Evolutionary conservation across 2,113 vertebrate genomes (phyloP), one percentile per base, ranked within the genome.

Genomic region (Antechinus flavipes): DNA sequence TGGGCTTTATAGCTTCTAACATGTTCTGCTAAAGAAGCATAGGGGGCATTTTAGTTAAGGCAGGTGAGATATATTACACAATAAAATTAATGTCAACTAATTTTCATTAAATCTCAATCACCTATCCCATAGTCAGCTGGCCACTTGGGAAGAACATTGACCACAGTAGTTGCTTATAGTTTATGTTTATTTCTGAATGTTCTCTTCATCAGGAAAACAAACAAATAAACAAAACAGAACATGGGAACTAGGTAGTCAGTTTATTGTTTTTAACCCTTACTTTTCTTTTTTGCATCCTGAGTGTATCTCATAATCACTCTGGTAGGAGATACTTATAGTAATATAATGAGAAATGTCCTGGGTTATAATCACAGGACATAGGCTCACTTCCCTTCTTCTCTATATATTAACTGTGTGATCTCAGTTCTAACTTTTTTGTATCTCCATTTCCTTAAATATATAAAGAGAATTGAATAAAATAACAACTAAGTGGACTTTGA

Each of bases 61-160:
- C 47, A 25, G 76, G 14, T 89, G 54, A 95, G 42, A 58, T 42
- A 84, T 84, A 84, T 23, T 84, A 6, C 68, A 91, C 25, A 96
- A 52, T 90, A 93, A 94, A 92, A 91, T 89, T 91, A 91, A 93
- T 54, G 2, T 46, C n/a, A 90, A 52, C 35, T 90, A 91, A 90
- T 12, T 93, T 93, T 49, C 46, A 76, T 91, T 89, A 35, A 91
- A 54, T 27, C 50, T 50, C 58, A 47, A 8, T 95, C 49, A 92
- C 54, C 14, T 61, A 14, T 91, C 58, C 61, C 46, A 23, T 27
- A 61, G 30, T 93, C n/a, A 68, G n/a, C 58, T 92, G 46, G 35
- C 58, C 53, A 58, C 11, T 27, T 42, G 53, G 0, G 22, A 52
- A 49, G 76, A 61, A 11, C 27, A 93, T 54, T 61, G 47, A 92